A percentile compares a stretch with the other conserved stretches of the same genome.
phyloP scores from a whole-genome alignment of 1,140 invertebrate genomes.

The Ceratosolen fusciceps region DNA sequence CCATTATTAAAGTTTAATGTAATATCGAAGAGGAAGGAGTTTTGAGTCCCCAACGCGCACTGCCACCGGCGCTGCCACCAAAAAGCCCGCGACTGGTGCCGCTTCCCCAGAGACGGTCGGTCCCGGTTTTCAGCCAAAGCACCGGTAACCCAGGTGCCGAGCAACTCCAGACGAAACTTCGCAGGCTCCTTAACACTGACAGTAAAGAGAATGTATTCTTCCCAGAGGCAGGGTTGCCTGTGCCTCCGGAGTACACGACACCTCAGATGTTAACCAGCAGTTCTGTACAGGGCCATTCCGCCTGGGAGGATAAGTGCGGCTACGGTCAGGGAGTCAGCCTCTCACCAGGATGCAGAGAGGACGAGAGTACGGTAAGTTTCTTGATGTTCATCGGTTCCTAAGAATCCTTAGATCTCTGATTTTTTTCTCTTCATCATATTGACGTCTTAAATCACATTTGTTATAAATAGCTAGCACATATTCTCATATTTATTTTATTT shows the following conservation, averaged over 20 bases:
- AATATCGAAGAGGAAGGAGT: constrained; percentile 71
- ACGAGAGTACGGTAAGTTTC: constrained; percentile 53
- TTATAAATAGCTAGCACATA: no score
- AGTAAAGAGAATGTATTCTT: constrained; percentile 76
- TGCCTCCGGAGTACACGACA: constrained; percentile 39
- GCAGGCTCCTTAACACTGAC: constrained; percentile 81
- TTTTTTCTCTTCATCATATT: no score
- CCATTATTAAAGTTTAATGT: neutral
- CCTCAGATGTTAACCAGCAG: constrained; percentile 33
- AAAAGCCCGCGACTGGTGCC: constrained; percentile 72
- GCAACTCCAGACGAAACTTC: constrained; percentile 83
- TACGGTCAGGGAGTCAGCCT: constrained; percentile 63
- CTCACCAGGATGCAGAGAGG: constrained; percentile 63
- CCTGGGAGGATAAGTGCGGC: constrained; percentile 63
- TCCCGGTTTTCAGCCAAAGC: constrained; percentile 64
- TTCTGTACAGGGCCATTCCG: constrained; percentile 21
- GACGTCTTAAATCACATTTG: no score
- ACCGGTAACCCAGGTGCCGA: constrained; percentile 64
- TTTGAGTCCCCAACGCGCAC: constrained; percentile 65
- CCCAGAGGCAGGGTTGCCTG: constrained; percentile 54
- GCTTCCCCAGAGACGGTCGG: constrained; percentile 66
- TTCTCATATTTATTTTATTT: no score
- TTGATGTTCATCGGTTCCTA: no score
- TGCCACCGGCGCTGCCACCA: constrained; percentile 68
- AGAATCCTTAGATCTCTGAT: no score